phyloP scores from a whole-genome alignment of 2,888 invertebrate genomes.

The Gerosis bhagava region DNA sequence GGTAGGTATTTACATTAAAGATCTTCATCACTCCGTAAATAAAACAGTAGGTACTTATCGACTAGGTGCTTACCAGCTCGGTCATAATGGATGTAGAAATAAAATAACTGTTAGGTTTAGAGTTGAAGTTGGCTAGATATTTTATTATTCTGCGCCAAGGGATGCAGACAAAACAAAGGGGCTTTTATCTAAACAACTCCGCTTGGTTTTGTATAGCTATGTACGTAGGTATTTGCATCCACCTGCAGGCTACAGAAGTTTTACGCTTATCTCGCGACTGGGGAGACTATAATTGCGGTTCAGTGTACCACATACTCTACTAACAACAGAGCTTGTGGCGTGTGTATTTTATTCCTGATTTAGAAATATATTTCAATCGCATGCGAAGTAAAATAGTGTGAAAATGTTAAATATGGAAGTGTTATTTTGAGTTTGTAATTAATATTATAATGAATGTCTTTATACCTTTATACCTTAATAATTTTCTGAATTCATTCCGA shows the following conservation, averaged over 20 bases:
- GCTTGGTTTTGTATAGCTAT: slow-evolving; percentile 34
- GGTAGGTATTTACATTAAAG: slow-evolving; percentile 18
- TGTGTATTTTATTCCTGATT: slow-evolving; percentile 38
- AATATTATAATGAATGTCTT: too few species aligned
- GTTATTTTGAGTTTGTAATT: too few species aligned
- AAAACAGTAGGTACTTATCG: too few species aligned
- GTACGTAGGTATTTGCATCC: slow-evolving; percentile 57
- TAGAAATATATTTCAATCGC: slow-evolving; percentile 1
- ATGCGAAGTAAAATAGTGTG: too few species aligned
- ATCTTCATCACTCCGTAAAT: slow-evolving; percentile 8
- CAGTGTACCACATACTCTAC: slow-evolving; percentile 42
- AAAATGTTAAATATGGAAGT: too few species aligned
- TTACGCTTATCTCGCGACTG: slow-evolving; percentile 48
- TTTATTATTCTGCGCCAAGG: slow-evolving; percentile 33
- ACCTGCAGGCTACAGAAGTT: slow-evolving; percentile 49
- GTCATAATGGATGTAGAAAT: slow-evolving; percentile 23
- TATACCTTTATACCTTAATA: too few species aligned
- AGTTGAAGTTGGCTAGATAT: slow-evolving; percentile 22
- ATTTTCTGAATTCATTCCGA: too few species aligned
- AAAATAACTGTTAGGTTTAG: slow-evolving; percentile 29
- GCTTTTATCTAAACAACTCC: slow-evolving; percentile 42
- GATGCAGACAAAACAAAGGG: slow-evolving; percentile 49
- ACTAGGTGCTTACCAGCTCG: slow-evolving; percentile 12
- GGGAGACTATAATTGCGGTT: slow-evolving; percentile 58
- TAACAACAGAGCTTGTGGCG: slow-evolving; percentile 53